Conservation (phyloP, 2,113 vertebrate genomes). For the Empidonax traillii region DNA sequence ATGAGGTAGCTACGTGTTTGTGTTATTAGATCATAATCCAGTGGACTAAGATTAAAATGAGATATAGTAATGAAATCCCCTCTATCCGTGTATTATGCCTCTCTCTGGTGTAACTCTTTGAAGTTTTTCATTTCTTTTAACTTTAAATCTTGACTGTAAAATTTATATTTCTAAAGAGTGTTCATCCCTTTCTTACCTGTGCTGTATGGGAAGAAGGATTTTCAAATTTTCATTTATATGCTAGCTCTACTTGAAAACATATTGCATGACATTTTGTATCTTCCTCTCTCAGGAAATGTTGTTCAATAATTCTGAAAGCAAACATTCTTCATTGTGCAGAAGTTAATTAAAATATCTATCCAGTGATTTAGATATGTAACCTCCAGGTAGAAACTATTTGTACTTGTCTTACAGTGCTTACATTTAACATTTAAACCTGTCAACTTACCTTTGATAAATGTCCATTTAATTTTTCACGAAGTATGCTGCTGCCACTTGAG, state of each 20-base stretch:
- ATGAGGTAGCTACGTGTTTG: neutral
- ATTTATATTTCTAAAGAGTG: neutral
- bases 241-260: neutral
- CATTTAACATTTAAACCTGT: slow-evolving; percentile 7
- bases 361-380: slow-evolving; percentile 2
- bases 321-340: neutral
- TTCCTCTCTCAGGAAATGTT: slow-evolving; percentile 29
- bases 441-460: slow-evolving; percentile 23
- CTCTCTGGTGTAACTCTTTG: neutral
- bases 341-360: slow-evolving; percentile 48
- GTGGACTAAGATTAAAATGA: neutral
- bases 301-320: slow-evolving; percentile 20
- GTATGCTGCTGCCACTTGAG: slow-evolving; percentile 9
- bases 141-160: neutral
- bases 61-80: neutral
- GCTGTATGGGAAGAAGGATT: neutral
- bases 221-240: neutral
- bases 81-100: neutral
- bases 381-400: slow-evolving; percentile 44
- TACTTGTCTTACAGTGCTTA: slow-evolving; percentile 35
- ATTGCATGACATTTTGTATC: neutral
- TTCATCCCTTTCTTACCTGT: neutral
- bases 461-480: slow-evolving; percentile 25
- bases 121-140: neutral
- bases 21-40: neutral